phyloP scores from a whole-genome alignment of 2,888 invertebrate genomes.

The Pandemis heparana region DNA sequence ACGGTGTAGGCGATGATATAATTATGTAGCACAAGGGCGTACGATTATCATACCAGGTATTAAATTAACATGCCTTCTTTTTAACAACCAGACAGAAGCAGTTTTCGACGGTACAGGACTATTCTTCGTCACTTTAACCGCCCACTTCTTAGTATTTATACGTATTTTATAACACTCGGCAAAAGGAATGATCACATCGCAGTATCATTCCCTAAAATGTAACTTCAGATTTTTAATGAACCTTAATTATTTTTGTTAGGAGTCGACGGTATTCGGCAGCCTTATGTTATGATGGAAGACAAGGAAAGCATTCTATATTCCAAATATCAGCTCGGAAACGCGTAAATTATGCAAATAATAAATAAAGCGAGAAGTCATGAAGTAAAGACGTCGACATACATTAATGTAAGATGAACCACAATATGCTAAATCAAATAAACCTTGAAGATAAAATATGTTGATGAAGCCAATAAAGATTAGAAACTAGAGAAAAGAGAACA shows the following conservation, averaged over 20 bases:
- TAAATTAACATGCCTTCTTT: slow-evolving; percentile 56
- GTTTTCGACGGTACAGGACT: slow-evolving; percentile 20
- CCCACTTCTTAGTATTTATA: not conserved
- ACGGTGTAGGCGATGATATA: slow-evolving; percentile 64
- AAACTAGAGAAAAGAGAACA: slow-evolving; percentile 7
- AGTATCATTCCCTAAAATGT: not conserved
- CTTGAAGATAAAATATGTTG: not conserved
- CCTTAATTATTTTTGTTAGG: not conserved
- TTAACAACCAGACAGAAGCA: slow-evolving; percentile 55
- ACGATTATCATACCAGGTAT: slow-evolving; percentile 49
- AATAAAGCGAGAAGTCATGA: not conserved
- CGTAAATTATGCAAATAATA: not conserved
- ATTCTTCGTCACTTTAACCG: not conserved
- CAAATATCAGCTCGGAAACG: not conserved
- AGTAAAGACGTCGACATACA: not conserved
- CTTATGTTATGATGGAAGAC: not conserved
- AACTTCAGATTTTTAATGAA: not conserved
- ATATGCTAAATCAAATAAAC: not conserved
- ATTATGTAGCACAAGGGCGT: slow-evolving; percentile 66
- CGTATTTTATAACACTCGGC: not conserved
- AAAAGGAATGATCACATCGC: not conserved
- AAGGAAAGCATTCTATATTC: not conserved
- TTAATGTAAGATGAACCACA: not conserved
- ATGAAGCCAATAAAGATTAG: slow-evolving; percentile 15
- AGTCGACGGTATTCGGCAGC: not conserved